A percentile compares a stretch with the other conserved stretches of the same genome.
Evolutionary conservation across 2,888 invertebrate genomes (phyloP).

Genomic region (Synergus japonicus): DNA sequence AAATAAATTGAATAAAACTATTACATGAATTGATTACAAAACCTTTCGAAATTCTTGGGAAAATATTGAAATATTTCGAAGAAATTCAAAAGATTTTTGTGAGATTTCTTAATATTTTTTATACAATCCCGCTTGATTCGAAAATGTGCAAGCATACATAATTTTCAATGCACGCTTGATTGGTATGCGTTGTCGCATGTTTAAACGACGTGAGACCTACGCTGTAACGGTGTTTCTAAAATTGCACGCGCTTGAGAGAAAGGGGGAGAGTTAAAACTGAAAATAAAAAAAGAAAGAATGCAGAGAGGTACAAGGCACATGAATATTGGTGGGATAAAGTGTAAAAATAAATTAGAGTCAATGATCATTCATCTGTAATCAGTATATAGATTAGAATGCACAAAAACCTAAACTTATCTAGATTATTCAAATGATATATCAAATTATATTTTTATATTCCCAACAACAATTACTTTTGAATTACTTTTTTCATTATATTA

Average conservation of each 20-base stretch:
- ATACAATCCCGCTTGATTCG: background rate
- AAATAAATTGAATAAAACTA: background rate
- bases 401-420: background rate
- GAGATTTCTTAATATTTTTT: background rate
- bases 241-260: slow-evolving; percentile 51
- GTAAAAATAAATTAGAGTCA: slow-evolving; percentile 16
- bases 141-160: background rate
- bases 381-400: background rate
- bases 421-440: no score
- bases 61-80: background rate
- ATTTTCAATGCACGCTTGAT: slow-evolving; percentile 30
- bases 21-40: background rate
- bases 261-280: slow-evolving; percentile 37
- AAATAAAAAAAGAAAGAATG: slow-evolving; percentile 61
- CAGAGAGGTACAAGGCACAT: background rate
- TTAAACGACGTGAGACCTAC: slow-evolving; percentile 47
- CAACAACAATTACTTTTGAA: no score
- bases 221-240: slow-evolving; percentile 58
- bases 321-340: slow-evolving; percentile 4
- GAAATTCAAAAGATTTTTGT: background rate
- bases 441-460: no score
- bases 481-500: no score
- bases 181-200: slow-evolving; percentile 33
- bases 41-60: no score
- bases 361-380: background rate